Conservation (phyloP, 2,113 vertebrate species). For the Coptodon bakossiorum region DNA sequence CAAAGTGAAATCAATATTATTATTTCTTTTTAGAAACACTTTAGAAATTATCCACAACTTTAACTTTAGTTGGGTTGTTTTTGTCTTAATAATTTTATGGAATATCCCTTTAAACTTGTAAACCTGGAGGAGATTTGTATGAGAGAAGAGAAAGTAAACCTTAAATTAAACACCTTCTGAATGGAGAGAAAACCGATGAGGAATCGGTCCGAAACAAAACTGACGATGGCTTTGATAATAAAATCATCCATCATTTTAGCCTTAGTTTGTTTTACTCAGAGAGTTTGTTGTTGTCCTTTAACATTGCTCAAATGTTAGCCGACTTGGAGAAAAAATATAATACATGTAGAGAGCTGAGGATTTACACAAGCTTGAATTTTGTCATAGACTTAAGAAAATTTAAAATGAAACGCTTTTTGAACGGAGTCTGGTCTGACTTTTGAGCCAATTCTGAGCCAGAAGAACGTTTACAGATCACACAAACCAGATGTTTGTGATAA, state of each 20-base stretch:
- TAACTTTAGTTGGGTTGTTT: neutral
- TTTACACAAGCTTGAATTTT: neutral
- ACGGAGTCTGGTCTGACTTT: neutral
- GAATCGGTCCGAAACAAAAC: fast-evolving
- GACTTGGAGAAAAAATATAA: neutral
- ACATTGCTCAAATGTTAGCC: fast-evolving
- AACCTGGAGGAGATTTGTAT: neutral
- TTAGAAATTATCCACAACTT: neutral
- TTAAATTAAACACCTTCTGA: neutral
- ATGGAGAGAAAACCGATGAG: neutral
- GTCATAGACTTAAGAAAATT: neutral
- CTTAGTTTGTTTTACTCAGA: neutral
- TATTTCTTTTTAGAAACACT: neutral
- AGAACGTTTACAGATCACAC: neutral
- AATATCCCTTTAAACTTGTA: neutral
- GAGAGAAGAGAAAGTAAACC: neutral
- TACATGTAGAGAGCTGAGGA: neutral
- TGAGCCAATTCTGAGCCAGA: fast-evolving
- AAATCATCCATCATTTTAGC: neutral
- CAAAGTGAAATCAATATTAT: neutral
- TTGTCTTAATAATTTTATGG: neutral
- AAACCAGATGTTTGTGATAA: neutral
- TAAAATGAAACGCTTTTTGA: neutral
- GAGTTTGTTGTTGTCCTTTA: neutral
- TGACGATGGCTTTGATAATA: neutral